Percentiles rank a stretch among this genome's conserved stretches.
These are phyloP conservation scores for Chelon auratus DNA, from an alignment of 2,797 vertebrate species.

Conservation along the genomic window DNA sequence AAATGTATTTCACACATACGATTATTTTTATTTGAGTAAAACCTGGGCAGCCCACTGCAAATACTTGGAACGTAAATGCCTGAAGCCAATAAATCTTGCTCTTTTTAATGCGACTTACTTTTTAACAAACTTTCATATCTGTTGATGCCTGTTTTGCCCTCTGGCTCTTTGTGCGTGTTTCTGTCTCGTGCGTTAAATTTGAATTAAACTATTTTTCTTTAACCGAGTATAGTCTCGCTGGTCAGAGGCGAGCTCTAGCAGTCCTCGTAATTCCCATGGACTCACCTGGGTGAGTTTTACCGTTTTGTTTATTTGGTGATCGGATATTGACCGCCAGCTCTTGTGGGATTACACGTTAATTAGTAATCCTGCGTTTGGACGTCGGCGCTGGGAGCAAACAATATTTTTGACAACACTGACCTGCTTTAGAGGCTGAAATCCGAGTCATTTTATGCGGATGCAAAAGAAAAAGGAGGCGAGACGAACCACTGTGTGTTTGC, in stretches of 20 bases:
- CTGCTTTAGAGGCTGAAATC: slow-evolving; percentile 24
- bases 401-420: slow-evolving; percentile 19
- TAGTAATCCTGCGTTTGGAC: neutral
- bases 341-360: slow-evolving; percentile 3
- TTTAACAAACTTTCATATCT: slow-evolving; percentile 23
- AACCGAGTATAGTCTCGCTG: neutral
- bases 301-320: slow-evolving; percentile 4
- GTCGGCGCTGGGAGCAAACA: neutral
- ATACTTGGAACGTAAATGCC: slow-evolving; percentile 13
- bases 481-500: neutral
- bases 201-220: slow-evolving; percentile 16
- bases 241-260: neutral
- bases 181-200: slow-evolving; percentile 1
- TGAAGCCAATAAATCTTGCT: slow-evolving; percentile 14
- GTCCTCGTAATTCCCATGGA: neutral
- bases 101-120: slow-evolving; percentile 3
- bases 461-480: slow-evolving; percentile 7
- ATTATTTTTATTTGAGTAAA: slow-evolving; percentile 3
- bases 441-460: slow-evolving; percentile 4
- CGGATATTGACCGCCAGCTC: neutral
- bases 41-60: neutral
- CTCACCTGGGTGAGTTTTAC: slow-evolving; percentile 6
- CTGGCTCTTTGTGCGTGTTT: neutral
- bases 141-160: slow-evolving; percentile 27
- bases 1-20: neutral